Conservation (phyloP, 2,888 invertebrate genomes). For the Acrocera orbiculus region DNA sequence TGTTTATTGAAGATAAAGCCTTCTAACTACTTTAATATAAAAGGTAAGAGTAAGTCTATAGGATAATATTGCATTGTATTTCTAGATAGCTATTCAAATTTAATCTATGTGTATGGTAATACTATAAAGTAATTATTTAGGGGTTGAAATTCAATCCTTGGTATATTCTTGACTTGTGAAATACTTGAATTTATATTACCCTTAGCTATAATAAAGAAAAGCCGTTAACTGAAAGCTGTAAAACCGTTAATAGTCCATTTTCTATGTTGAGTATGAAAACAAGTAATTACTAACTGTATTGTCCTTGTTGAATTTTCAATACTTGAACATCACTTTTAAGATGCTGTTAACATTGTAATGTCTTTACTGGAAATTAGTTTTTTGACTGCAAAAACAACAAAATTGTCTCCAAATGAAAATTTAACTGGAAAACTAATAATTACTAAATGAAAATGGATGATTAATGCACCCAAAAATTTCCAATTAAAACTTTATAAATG, state of each 20-base stretch:
- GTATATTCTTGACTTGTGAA: neutral
- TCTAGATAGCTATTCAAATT: too few relatives aligned
- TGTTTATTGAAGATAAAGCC: slow-evolving; percentile 11
- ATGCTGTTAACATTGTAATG: slow-evolving; percentile 1
- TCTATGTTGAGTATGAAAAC: slow-evolving; percentile 5
- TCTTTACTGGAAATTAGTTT: too few relatives aligned
- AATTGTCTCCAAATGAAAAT: too few relatives aligned
- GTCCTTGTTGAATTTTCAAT: neutral
- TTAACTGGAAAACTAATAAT: too few relatives aligned
- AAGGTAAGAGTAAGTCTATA: neutral
- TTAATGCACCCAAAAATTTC: too few relatives aligned
- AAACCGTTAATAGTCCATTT: slow-evolving; percentile 7
- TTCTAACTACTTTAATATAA: slow-evolving; percentile 1
- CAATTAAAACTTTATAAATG: too few relatives aligned
- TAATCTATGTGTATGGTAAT: slow-evolving; percentile 3
- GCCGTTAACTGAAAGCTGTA: slow-evolving; percentile 6
- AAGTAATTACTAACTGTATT: slow-evolving; percentile 7
- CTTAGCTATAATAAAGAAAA: slow-evolving; percentile 5
- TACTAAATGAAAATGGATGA: too few relatives aligned
- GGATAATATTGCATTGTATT: too few relatives aligned
- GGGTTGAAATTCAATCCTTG: slow-evolving; percentile 1
- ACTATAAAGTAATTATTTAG: slow-evolving; percentile 9
- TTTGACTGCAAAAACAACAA: too few relatives aligned
- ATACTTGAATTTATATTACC: slow-evolving; percentile 3
- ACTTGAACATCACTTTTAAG: neutral